phyloP scores from a whole-genome alignment of 2,113 vertebrate species.

The Sinocyclocheilus maitianheensis region DNA sequence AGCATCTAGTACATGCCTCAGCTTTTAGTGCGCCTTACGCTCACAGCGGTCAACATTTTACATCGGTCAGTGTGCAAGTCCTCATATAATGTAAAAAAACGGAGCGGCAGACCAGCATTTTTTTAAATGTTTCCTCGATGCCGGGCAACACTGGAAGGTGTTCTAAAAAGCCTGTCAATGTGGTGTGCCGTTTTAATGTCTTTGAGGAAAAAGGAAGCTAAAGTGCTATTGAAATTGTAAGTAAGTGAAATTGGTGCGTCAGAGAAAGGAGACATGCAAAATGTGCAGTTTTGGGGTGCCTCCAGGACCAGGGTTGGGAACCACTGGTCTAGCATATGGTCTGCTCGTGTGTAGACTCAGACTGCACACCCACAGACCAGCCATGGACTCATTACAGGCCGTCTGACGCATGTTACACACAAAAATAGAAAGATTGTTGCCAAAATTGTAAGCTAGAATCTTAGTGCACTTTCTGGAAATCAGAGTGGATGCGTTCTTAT shows the following conservation, averaged over 20 bases:
- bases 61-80: neutral
- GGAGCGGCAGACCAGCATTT: neutral
- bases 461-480: neutral
- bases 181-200: neutral
- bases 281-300: too few species aligned
- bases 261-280: too few species aligned
- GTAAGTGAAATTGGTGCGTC: too few species aligned
- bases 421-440: neutral
- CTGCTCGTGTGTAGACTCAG: neutral
- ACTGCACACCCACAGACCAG: neutral
- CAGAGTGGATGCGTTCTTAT: neutral
- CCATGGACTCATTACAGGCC: neutral
- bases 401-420: neutral
- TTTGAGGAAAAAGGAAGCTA: neutral
- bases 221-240: neutral
- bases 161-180: neutral
- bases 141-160: conserved; percentile 1
- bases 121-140: neutral
- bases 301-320: too few species aligned
- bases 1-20: conserved; percentile 29
- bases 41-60: conserved; percentile 23
- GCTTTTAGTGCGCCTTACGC: conserved; percentile 1
- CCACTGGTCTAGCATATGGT: neutral
- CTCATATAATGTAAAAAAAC: neutral
- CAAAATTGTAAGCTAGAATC: neutral